Base-by-base conservation (phyloP, 2,113 vertebrate genomes). In the Phocoena sinus region DNA sequence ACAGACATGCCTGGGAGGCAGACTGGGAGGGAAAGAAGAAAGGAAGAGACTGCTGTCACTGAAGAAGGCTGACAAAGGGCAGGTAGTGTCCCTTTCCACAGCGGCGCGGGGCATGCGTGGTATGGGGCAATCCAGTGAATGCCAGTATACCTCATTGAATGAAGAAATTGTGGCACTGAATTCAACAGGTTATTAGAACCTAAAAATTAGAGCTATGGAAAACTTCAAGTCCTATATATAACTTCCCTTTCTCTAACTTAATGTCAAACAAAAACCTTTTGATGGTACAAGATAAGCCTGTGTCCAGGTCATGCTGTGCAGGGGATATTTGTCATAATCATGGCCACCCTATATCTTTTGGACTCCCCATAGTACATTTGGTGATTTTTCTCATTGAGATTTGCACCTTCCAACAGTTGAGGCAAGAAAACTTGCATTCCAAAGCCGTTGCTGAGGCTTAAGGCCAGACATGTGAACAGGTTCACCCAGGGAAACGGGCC, bases 1-100 rank as follows among this genome's bases (percentile, higher is more conserved):
- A 87, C 94, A 97, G 84, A 94, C 68, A 44, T 84, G 74, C 53
- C 65, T 67, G 25, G 70, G 70, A 90, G 56, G 36, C 79, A 96
- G 84, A 91, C 63, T 91, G 44, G 84, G 38, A 95, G 74, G 31
- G 33, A 76, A 89, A 94, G 74, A 25, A 44, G 74, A 63, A 92
- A 73, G 41, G 44, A 87, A 36, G 74, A 71, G 50, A 86, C 13
- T 23, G 23, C 44, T 13, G 13, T 47, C 1, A 6, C 8, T 28
- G 33, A 93, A 85, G 38, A 58, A 65, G 70, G 36, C 31, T 6
- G 58, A 47, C 81, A 84, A 91, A 73, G 50, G 10, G 15, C 36
- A 14, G 26, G 28, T 7, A 25, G 41, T 8, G 21, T 41, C 8
- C 12, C 38, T 82, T 58, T 11, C 13, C 5, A 13, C 3, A 7